phyloP scores from a whole-genome alignment of 2,113 vertebrate species.

The Nibea albiflora region DNA sequence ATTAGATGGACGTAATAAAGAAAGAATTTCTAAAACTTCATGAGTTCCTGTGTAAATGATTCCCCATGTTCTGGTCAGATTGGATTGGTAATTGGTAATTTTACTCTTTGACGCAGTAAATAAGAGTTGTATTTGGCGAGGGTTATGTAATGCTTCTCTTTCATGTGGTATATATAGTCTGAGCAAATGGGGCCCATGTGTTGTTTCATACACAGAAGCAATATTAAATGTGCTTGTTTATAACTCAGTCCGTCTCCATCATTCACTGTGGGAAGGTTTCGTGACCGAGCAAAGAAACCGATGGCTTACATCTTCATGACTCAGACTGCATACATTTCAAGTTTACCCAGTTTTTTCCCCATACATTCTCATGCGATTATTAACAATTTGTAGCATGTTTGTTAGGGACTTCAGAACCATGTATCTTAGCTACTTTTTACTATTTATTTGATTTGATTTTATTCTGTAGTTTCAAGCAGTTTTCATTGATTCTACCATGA shows the following conservation, averaged over 20 bases:
- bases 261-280: constrained; percentile 35
- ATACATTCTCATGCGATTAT: background rate
- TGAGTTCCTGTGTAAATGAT: constrained; percentile 61
- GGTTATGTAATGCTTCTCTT: constrained; percentile 49
- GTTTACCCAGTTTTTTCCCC: background rate
- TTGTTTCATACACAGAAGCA: constrained; percentile 58
- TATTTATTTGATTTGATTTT: background rate
- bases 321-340: constrained; percentile 20
- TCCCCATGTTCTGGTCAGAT: constrained; percentile 30
- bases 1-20: constrained; percentile 56
- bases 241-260: constrained; percentile 61
- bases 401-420: background rate
- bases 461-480: background rate
- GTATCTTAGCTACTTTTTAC: background rate
- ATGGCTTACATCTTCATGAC: constrained; percentile 19
- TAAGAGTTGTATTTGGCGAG: constrained; percentile 55
- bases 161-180: constrained; percentile 44
- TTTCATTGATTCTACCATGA: background rate
- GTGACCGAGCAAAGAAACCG: constrained; percentile 4
- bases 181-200: constrained; percentile 40
- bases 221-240: constrained; percentile 74
- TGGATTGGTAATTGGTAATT: constrained; percentile 45
- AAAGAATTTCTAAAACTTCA: constrained; percentile 49
- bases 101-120: constrained; percentile 66
- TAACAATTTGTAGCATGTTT: background rate